phyloP scores from a whole-genome alignment of 2,797 vertebrate genomes.

The Garrulus glandarius region DNA sequence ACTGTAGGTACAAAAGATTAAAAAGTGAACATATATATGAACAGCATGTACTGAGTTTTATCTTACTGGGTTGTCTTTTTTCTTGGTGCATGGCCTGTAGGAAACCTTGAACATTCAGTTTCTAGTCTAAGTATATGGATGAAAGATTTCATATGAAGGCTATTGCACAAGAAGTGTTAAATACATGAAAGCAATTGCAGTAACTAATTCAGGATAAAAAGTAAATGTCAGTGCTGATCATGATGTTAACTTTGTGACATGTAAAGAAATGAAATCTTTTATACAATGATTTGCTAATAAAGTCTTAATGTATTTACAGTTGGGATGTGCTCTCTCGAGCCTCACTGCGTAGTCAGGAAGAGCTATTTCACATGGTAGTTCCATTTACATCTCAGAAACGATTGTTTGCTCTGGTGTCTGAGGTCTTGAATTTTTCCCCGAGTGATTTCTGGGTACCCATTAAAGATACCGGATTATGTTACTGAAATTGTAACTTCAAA shows the following conservation, averaged over 20 bases:
- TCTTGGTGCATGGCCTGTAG: not conserved
- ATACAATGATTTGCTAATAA: not conserved
- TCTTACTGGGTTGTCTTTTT: not conserved
- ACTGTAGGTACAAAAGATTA: not conserved
- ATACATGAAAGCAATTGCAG: not conserved
- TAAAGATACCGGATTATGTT: not conserved
- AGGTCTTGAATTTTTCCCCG: not conserved
- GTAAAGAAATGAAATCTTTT: not conserved
- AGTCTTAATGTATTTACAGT: not conserved
- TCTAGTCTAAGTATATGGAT: not conserved
- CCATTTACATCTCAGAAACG: not conserved
- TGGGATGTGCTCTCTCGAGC: not conserved
- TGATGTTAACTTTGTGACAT: not conserved
- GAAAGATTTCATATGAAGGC: not conserved
- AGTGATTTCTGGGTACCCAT: not conserved
- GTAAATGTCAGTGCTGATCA: not conserved
- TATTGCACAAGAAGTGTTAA: not conserved
- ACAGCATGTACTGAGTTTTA: not conserved
- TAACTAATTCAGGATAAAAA: not conserved
- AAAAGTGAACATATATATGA: not conserved
- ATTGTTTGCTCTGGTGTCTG: not conserved
- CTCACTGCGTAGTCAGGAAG: not conserved
- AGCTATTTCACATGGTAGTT: not conserved
- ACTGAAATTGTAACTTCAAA: not conserved
- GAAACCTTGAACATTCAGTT: not conserved